phyloP scores from a whole-genome alignment of 2,797 vertebrate species.

The Sebastes taczanowskii region DNA sequence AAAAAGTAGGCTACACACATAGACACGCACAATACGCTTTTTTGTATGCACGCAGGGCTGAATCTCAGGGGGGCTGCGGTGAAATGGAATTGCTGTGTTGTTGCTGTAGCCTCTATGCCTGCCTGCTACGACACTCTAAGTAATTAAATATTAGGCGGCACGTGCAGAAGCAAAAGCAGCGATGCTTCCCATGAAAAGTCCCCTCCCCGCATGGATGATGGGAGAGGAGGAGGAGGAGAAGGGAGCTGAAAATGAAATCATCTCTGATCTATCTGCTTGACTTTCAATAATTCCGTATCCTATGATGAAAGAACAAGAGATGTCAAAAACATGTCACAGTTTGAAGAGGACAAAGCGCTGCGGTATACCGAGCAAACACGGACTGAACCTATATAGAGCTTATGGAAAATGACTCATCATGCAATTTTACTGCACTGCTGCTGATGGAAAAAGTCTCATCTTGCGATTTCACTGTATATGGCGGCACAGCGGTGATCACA shows the following conservation, averaged over 20 bases:
- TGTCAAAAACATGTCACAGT: no score
- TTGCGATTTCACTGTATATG: no score
- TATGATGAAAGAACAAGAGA: no score
- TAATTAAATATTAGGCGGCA: not conserved
- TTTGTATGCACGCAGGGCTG: conserved; percentile 1
- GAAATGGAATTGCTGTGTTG: conserved; percentile 67
- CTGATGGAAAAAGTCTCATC: no score
- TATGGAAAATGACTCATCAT: no score
- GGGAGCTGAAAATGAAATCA: not conserved
- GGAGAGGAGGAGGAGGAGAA: not conserved
- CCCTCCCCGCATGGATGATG: not conserved
- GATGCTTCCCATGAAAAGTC: not conserved
- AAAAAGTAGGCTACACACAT: conserved; percentile 16
- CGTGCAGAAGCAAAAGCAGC: not conserved
- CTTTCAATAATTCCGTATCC: not conserved
- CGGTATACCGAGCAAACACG: no score
- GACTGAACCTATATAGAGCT: no score
- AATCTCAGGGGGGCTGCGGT: conserved; percentile 44
- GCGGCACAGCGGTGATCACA: no score
- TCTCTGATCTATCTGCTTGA: not conserved
- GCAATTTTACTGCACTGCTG: no score
- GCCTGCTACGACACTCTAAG: conserved; percentile 22
- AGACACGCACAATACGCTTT: not conserved
- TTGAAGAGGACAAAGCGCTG: no score
- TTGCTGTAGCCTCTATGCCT: conserved; percentile 52